These are phyloP conservation scores for Cryptocephalus primarius DNA, from an alignment of 2,888 invertebrate species.

Conservation along the genomic window DNA sequence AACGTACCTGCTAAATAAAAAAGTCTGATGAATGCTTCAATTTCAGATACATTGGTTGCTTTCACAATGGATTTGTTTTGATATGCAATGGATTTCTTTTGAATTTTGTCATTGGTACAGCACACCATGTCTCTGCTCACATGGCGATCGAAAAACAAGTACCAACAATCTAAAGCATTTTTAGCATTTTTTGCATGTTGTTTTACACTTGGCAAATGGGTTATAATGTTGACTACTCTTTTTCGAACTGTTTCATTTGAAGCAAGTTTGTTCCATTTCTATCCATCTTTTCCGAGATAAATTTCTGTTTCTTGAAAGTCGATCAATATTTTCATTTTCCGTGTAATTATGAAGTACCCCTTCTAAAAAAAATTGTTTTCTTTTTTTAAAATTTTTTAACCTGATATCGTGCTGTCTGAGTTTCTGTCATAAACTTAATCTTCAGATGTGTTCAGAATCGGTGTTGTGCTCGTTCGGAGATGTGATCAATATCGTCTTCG, in stretches of 20 bases:
- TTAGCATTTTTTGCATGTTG: neutral
- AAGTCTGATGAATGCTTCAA: neutral
- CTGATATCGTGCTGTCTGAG: neutral
- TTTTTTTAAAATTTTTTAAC: too few relatives aligned
- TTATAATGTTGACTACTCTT: constrained; percentile 1
- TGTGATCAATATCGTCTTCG: neutral
- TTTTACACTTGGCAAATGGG: constrained; percentile 1
- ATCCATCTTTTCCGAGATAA: too few relatives aligned
- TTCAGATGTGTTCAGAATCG: constrained; percentile 2
- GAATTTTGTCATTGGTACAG: constrained; percentile 1
- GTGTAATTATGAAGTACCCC: too few relatives aligned
- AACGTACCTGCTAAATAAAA: neutral
- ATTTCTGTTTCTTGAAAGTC: too few relatives aligned
- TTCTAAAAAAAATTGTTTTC: too few relatives aligned
- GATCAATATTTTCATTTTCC: too few relatives aligned
- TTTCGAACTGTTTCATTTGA: neutral
- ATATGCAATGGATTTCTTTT: constrained; percentile 1
- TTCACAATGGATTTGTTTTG: constrained; percentile 1
- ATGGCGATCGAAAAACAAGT: neutral
- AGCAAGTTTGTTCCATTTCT: neutral
- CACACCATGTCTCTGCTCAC: constrained; percentile 1
- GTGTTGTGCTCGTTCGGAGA: constrained; percentile 2
- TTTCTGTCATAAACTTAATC: constrained; percentile 1
- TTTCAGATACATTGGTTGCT: neutral
- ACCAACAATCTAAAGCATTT: constrained; percentile 1